These are phyloP conservation scores for Actinopyga echinites DNA, from an alignment of 53 echinoderm and acorn worm genomes.

Conservation along the genomic window DNA sequence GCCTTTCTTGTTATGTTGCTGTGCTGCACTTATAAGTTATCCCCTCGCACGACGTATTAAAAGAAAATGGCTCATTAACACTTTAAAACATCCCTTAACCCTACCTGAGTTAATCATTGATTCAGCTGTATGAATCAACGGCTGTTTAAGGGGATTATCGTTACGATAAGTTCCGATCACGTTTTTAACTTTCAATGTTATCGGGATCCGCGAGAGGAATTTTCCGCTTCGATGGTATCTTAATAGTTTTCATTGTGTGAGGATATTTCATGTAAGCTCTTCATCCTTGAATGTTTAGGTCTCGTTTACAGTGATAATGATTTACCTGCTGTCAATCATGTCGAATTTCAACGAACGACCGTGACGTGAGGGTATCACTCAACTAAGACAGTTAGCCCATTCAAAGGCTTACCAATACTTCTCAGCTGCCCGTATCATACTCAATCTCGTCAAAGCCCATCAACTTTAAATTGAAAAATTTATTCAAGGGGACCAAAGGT, in stretches of 20 bases:
- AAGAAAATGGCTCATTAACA: too few relatives aligned
- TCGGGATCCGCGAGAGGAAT: not conserved
- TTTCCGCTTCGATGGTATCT: not conserved
- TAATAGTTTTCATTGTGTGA: not conserved
- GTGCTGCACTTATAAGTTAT: too few relatives aligned
- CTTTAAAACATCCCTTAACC: too few relatives aligned
- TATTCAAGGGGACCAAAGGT: slow-evolving; percentile 16
- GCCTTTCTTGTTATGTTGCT: too few relatives aligned
- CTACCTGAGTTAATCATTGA: too few relatives aligned
- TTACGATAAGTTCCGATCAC: not conserved
- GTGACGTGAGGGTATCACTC: slow-evolving; percentile 14
- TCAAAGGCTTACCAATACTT: too few relatives aligned
- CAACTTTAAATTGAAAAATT: slow-evolving; percentile 29
- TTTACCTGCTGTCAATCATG: slow-evolving; percentile 1
- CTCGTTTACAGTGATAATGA: not conserved
- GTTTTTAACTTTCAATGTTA: not conserved
- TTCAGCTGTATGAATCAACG: too few relatives aligned
- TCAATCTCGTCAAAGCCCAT: slow-evolving; percentile 13
- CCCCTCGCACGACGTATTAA: too few relatives aligned
- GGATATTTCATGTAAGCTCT: not conserved
- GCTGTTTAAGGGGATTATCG: too few relatives aligned
- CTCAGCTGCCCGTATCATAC: not conserved
- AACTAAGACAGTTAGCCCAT: not conserved
- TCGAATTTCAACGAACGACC: not conserved
- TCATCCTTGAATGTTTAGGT: slow-evolving; percentile 8